These are phyloP conservation scores for Candoia aspera DNA, from an alignment of 2,113 vertebrate genomes.

Conservation along the genomic window DNA sequence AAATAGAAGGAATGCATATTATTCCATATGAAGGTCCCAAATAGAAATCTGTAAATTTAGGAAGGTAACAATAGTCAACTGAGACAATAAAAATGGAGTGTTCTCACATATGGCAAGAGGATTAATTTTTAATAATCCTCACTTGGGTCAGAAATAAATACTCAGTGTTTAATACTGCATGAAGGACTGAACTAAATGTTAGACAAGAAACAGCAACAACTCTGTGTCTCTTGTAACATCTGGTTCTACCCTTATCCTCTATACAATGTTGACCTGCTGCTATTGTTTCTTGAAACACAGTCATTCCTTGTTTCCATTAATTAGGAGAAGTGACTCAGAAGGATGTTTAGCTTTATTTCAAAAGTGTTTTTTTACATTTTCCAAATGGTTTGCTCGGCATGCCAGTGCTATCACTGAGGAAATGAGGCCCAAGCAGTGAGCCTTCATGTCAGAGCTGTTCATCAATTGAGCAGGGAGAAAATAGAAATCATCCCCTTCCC, in stretches of 20 bases:
- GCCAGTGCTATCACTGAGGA: conserved; percentile 7
- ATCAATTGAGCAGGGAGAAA: conserved; percentile 31
- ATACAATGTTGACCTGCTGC: neutral
- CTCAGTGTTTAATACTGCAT: conserved; percentile 15
- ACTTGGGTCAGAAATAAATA: conserved; percentile 15
- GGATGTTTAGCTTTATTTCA: conserved; percentile 37
- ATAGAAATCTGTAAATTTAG: neutral
- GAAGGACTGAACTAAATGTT: neutral
- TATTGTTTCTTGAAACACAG: conserved; percentile 18
- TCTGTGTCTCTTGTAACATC: neutral
- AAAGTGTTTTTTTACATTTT: neutral
- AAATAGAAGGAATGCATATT: neutral
- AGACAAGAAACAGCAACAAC: neutral
- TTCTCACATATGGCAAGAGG: neutral
- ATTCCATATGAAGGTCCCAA: neutral
- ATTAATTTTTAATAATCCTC: conserved; percentile 25
- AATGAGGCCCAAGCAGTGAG: neutral
- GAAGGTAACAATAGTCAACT: neutral
- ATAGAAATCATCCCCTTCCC: neutral
- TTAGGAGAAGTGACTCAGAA: conserved; percentile 8
- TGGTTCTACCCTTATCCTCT: neutral
- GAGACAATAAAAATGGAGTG: neutral
- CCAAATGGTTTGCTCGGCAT: neutral
- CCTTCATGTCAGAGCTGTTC: conserved; percentile 2
- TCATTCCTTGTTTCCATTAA: conserved; percentile 9